Percentiles rank a stretch among this genome's conserved stretches.
phyloP scores from a whole-genome alignment of 2,888 invertebrate genomes.

The Patella caerulea region DNA sequence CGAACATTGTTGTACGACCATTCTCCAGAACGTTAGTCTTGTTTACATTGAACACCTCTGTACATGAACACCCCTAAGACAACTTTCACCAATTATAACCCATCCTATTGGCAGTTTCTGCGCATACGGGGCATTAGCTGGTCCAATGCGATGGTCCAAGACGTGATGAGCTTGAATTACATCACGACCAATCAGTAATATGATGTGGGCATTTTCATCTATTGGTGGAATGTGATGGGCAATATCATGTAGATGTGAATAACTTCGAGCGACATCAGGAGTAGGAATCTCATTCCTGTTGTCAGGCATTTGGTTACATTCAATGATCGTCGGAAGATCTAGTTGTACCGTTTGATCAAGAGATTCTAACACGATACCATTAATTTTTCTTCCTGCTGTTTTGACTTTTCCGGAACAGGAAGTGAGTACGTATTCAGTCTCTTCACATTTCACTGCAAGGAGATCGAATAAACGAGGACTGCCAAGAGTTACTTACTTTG shows the following conservation, averaged over 20 bases:
- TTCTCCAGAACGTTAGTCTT: conserved; percentile 8
- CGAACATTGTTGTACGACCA: conserved; percentile 12
- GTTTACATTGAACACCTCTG: not conserved
- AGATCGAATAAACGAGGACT: too few relatives aligned
- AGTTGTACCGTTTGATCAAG: too few relatives aligned
- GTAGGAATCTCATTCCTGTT: conserved; percentile 17
- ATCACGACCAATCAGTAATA: conserved; percentile 22
- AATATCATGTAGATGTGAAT: conserved; percentile 16
- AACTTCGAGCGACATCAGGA: conserved; percentile 13
- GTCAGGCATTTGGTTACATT: conserved; percentile 23
- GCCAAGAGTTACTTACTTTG: too few relatives aligned
- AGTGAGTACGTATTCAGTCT: too few relatives aligned
- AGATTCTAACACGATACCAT: too few relatives aligned
- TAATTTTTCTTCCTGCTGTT: too few relatives aligned
- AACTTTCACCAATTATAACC: conserved; percentile 18
- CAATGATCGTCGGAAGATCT: not conserved
- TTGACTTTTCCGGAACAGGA: too few relatives aligned
- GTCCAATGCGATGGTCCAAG: conserved; percentile 12
- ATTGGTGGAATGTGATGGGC: conserved; percentile 11
- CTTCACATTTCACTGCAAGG: too few relatives aligned
- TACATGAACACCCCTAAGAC: conserved; percentile 16
- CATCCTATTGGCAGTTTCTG: conserved; percentile 21
- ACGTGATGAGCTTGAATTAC: conserved; percentile 13
- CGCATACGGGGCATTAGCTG: conserved; percentile 13
- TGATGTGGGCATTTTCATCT: not conserved